Evolutionary conservation across 64 coral and sea anemone genomes (phyloP).

Genomic region (Stichodactyla mertensii): DNA sequence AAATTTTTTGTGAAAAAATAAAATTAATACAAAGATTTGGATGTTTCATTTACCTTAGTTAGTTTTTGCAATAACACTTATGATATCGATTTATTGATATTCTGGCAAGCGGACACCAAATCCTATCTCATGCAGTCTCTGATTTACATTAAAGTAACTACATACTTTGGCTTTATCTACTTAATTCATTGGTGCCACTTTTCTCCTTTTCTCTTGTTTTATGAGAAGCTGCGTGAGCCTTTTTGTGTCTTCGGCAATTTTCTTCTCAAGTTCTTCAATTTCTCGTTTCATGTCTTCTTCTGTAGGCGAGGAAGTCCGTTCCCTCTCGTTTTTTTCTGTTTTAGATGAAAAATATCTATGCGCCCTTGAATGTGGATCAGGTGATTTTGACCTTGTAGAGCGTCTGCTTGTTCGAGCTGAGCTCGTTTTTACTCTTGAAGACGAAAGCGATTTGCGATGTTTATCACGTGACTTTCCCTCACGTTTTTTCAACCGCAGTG

Average conservation of each 20-base stretch:
- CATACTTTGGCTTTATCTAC: conserved; percentile 2
- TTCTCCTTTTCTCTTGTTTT: conserved; percentile 47
- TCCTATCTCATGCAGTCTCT: too few species aligned
- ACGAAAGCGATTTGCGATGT: background rate
- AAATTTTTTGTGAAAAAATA: too few species aligned
- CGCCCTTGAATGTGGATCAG: background rate
- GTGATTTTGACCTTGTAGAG: background rate
- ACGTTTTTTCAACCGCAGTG: background rate
- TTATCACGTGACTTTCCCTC: background rate
- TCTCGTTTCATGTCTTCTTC: conserved; percentile 57
- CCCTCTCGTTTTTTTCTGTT: background rate
- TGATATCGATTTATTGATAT: too few species aligned
- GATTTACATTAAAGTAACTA: background rate
- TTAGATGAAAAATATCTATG: background rate
- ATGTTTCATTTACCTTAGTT: too few species aligned
- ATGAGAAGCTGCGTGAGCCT: conserved; percentile 48
- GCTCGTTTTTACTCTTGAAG: background rate
- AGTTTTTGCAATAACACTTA: too few species aligned
- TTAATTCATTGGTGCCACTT: background rate
- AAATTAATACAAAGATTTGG: too few species aligned
- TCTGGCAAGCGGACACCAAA: too few species aligned
- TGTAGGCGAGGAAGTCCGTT: background rate
- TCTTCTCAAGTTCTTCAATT: conserved; percentile 66
- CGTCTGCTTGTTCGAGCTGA: background rate
- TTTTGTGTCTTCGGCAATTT: conserved; percentile 62